phyloP scores from a whole-genome alignment of 2,888 invertebrate species.

The Ischnus inquisitorius region DNA sequence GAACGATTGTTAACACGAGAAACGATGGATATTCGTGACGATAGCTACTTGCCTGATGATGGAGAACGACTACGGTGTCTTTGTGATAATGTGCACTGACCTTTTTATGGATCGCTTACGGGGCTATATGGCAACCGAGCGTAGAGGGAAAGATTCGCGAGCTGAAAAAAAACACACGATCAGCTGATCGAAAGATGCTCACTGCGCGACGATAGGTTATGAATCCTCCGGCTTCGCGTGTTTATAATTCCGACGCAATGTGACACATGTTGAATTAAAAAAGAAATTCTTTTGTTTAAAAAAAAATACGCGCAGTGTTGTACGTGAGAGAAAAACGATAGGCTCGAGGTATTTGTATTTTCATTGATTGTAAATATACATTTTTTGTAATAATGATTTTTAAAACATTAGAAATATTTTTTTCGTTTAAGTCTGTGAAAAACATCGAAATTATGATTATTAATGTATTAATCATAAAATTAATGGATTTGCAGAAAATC shows the following conservation, averaged over 20 bases:
- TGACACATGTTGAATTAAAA: not conserved
- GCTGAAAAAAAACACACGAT: slow-evolving; percentile 15
- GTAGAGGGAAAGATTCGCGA: not conserved
- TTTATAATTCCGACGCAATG: not conserved
- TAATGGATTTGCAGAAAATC: not conserved
- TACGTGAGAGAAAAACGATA: not conserved
- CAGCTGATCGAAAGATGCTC: slow-evolving; percentile 63
- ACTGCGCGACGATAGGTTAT: slow-evolving; percentile 24
- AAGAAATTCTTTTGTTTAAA: not conserved
- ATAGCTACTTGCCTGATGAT: slow-evolving; percentile 54
- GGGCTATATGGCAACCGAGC: slow-evolving; percentile 4
- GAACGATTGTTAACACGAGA: not conserved
- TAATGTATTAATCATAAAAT: not conserved
- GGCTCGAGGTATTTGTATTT: not conserved
- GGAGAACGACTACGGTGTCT: slow-evolving; percentile 50
- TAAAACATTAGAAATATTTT: not conserved
- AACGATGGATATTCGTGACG: not conserved
- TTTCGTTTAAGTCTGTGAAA: too few relatives aligned
- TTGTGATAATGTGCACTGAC: slow-evolving; percentile 43
- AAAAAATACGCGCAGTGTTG: not conserved
- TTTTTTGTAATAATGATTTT: not conserved
- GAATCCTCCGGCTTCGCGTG: slow-evolving; percentile 9
- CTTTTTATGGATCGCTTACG: not conserved
- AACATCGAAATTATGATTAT: too few relatives aligned
- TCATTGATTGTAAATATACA: not conserved